Evolutionary conservation across 2,113 vertebrate species (phyloP), one percentile per base, ranked within the genome.

Genomic region (Desmodus rotundus): DNA sequence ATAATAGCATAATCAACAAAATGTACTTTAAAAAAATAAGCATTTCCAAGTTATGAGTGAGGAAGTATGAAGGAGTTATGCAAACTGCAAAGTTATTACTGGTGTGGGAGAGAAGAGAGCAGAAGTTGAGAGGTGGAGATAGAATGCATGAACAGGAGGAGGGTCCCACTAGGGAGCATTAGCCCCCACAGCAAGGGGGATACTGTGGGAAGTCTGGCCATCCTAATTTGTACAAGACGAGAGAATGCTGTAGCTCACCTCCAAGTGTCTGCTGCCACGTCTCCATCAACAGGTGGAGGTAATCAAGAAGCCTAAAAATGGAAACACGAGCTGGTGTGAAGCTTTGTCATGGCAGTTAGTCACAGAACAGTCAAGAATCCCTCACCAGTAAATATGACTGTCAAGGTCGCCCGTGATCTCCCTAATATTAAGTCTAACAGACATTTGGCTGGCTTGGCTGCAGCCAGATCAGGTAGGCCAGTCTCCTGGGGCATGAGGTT

Each of bases 241-340:
- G 97, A 95, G 93, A 97, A 97, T n/a, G 68, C 97, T 82, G 96
- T 87, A 33, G 96, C 97, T 96, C 97, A 56, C 78, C 90, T 88
- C 96, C 67, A 47, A 94, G 97, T 97, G 97, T 97, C 97, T 97
- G 95, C 97, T 87, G 94, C 97, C 0, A 41, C 97, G 90, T 80
- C 96, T 94, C 96, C 86, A 97, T 96, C 98, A 97, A 96, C 98
- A 98, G 98, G 97, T 87, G 97, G 98, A 98, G 96, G 97, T 96
- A 97, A 98, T 97, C 96, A 98, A 98, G 93, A 8, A 24, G 97
- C 98, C 98, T 98, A 98, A 98, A 98, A 98, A 98, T 96, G 98
- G 98, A 98, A 98, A 97, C 94, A 4, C 28, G 54, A 96, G 95
- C 97, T 97, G 95, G 95, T 96, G 96, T 96, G 94, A 89, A 38